Base-by-base conservation (phyloP, 2,113 vertebrate species). In the Eudorcas thomsonii region DNA sequence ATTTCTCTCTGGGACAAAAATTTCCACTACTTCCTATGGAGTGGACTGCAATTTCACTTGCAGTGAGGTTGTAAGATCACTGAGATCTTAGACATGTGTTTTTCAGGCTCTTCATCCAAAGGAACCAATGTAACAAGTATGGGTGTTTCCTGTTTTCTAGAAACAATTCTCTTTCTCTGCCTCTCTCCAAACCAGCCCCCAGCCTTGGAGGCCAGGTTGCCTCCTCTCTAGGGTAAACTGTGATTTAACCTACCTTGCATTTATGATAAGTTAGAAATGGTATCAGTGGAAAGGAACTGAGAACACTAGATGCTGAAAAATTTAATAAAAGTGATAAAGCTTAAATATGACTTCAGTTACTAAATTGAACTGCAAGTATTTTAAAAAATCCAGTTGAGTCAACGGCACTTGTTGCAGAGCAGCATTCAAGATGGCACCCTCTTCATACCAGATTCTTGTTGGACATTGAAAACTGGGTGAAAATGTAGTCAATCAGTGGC, bases 401-500 rank as follows among this genome's bases (percentile, higher is more conserved):
- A 15, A 33, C n/a, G 78, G 25, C 5, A 60, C 36, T 78, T 59
- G 17, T 19, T 45, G 11, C 4, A n/a, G 7, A 0, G 8, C 11
- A 30, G 16, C 3, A 6, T 30, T 88, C 25, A 62, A 55, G 84
- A 7, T 7, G 3, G 19, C 11, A 5, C n/a, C 12, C n/a, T 50
- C 14, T 55, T n/a, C 94, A 1, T 98, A 98, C 98, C 98, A 98
- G 62, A n/a, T 96, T 97, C 89, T 17, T 88, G 62, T 1, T 97
- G 50, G 96, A 93, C 28, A 28, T 36, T 9, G 81, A 91, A 86
- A 96, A 97, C 87, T 98, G 98, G 81, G 93, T 77, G 95, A 98
- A 98, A 90, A 98, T 25, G 1, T 98, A 98, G 3, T 98, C 89
- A 43, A 98, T 96, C 83, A 98, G 89, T 2, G 98, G 97, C 98